Base-by-base conservation (phyloP, 2,113 vertebrate species). In the Indicator indicator region DNA sequence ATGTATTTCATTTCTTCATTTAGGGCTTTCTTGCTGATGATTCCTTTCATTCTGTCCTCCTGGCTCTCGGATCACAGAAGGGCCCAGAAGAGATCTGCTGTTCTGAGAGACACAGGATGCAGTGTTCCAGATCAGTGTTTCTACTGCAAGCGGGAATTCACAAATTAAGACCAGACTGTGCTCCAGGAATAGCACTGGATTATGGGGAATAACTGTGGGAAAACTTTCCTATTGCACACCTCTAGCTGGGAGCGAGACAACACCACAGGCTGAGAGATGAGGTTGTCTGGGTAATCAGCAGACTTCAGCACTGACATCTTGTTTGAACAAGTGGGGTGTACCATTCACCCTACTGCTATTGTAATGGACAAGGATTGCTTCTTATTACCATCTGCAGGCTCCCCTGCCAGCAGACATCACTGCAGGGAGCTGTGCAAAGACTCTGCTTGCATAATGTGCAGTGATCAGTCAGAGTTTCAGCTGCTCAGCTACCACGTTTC, bases 1-100 rank as follows among this genome's bases (percentile, higher is more conserved):
- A 81, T 30, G n/a, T 80, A 80, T 89, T 90, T 87, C 13, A 76
- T 85, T 94, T 88, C 89, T 93, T 96, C 77, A 88, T 86, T 95
- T 94, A 84, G 30, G 67, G 75, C 62, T 79, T 68, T 73, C 88
- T 94, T 93, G 67, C 46, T 70, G 89, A 44, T 17, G 32, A 58
- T 73, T 89, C 71, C 73, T 91, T 73, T 74, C 50, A 8, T 95
- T 84, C 46, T 89, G 33, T 81, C 82, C 55, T 91, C 40, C 67
- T 77, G 75, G 56, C 42, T 85, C 65, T 46, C 76, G 75, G 85
- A 44, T 94, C 80, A 71, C 62, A 30, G 62, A 36, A 74, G 59
- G 64, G 59, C 72, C 84, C 2, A 4, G 55, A 21, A 52, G 68
- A 91, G 48, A 65, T 71, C 44, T 78, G 70, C 52, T 85, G 38